phyloP scores from a whole-genome alignment of 2,797 vertebrate species.

The Muscicapa comitata region DNA sequence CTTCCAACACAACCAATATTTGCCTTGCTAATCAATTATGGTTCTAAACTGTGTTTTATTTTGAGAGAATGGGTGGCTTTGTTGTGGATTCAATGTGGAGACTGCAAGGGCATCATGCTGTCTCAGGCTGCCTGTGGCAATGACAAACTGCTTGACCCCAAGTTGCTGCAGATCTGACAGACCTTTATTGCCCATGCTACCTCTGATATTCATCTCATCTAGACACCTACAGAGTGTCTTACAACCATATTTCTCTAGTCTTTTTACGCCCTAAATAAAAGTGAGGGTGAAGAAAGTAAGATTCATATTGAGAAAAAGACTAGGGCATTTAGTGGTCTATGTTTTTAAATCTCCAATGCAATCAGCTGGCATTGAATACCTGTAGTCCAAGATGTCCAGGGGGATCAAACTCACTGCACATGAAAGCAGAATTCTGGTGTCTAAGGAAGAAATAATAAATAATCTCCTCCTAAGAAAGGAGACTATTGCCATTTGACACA shows the following conservation, averaged over 20 bases:
- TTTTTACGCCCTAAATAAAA: neutral
- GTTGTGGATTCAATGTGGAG: neutral
- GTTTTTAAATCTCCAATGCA: neutral
- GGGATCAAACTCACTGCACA: neutral
- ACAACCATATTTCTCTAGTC: neutral
- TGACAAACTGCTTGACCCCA: neutral
- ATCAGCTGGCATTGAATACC: neutral
- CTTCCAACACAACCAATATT: neutral
- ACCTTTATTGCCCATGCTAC: fast-evolving
- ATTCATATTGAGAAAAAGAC: neutral
- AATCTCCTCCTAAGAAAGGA: neutral
- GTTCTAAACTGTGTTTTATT: neutral
- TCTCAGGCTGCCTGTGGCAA: neutral
- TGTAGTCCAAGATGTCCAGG: neutral
- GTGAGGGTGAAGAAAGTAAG: neutral
- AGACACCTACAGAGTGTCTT: fast-evolving
- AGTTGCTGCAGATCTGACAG: neutral
- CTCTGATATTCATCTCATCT: neutral
- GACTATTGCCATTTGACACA: neutral
- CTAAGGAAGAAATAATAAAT: neutral
- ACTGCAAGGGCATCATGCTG: neutral
- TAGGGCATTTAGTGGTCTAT: neutral
- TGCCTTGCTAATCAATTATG: neutral
- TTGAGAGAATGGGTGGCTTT: neutral
- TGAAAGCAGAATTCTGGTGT: neutral